These are phyloP conservation scores for Sardinella longiceps DNA, from an alignment of 2,797 vertebrate species.

Conservation along the genomic window DNA sequence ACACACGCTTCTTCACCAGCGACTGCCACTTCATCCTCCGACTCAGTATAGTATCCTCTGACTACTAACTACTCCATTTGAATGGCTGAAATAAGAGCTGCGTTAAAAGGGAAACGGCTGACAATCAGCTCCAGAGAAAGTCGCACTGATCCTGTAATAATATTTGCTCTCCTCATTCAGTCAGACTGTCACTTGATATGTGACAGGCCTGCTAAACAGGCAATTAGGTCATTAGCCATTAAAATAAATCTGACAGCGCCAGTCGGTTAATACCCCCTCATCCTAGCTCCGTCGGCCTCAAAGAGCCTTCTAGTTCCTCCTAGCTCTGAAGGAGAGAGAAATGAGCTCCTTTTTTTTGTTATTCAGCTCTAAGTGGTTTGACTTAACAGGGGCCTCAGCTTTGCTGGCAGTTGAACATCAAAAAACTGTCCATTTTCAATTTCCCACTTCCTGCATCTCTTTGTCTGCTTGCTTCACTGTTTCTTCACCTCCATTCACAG, in stretches of 20 bases:
- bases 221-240: constrained; percentile 56
- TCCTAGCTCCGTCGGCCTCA: neutral
- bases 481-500: neutral
- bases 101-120: neutral
- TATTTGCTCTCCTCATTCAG: constrained; percentile 42
- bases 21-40: neutral
- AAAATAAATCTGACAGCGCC: constrained; percentile 54
- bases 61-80: neutral
- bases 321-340: neutral
- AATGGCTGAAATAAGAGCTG: neutral
- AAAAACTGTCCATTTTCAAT: neutral
- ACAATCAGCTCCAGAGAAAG: constrained; percentile 14
- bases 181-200: constrained; percentile 41
- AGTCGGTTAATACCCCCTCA: constrained; percentile 42
- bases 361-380: neutral
- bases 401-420: neutral
- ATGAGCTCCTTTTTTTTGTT: neutral
- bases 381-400: neutral
- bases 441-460: neutral
- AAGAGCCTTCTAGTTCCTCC: neutral
- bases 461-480: neutral
- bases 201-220: constrained; percentile 47
- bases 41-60: neutral
- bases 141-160: constrained; percentile 41
- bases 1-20: neutral